phyloP scores from a whole-genome alignment of 2,888 invertebrate genomes.

The Amphiduros pacificus region DNA sequence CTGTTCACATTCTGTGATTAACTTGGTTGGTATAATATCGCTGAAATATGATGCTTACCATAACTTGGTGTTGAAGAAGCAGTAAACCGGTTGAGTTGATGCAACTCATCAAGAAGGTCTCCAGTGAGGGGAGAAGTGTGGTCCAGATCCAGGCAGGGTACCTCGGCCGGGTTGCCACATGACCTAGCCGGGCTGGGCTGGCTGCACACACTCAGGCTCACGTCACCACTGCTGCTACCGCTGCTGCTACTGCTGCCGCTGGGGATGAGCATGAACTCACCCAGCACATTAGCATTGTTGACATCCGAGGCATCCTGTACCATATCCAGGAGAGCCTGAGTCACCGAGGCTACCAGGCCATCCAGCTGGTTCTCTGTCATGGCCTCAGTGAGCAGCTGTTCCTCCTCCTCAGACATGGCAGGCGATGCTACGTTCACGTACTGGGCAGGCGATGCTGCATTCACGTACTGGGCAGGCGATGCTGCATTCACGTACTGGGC shows the following conservation, averaged over 20 bases:
- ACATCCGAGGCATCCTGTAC: neutral
- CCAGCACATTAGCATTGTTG: constrained; percentile 3
- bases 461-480: neutral
- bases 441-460: neutral
- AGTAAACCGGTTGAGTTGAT: constrained; percentile 17
- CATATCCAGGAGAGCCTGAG: constrained; percentile 3
- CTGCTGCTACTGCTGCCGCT: neutral
- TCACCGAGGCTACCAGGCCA: neutral
- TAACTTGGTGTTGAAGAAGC: constrained; percentile 20
- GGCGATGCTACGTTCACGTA: neutral
- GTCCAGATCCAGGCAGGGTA: neutral
- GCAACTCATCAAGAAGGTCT: constrained; percentile 18
- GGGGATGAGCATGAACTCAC: constrained; percentile 16
- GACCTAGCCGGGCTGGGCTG: neutral
- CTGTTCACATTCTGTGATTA: too few species aligned
- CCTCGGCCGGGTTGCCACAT: too few species aligned
- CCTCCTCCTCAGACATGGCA: neutral
- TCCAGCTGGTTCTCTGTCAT: neutral
- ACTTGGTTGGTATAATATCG: too few species aligned
- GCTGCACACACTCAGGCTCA: constrained; percentile 1
- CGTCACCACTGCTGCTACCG: neutral
- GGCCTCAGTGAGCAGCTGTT: neutral
- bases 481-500: neutral
- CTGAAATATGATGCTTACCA: constrained; percentile 15
- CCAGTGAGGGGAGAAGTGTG: neutral